Conservation (phyloP, 2,888 invertebrate genomes). For the Scotopteryx bipunctaria region DNA sequence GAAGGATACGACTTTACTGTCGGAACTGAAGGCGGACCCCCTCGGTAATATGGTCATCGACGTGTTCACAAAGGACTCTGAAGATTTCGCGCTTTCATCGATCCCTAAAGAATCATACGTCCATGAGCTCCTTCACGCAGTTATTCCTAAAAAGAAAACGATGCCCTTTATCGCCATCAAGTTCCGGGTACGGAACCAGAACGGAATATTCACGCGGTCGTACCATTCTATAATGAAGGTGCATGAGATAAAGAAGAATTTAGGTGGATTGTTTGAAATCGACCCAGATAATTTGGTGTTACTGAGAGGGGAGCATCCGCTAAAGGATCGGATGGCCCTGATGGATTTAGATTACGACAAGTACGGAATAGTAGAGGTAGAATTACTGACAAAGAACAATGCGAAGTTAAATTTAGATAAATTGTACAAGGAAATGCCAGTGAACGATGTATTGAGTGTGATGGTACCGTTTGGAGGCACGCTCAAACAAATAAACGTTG, state of each 20-base stretch:
- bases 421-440: constrained; percentile 69
- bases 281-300: constrained; percentile 77
- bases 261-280: constrained; percentile 83
- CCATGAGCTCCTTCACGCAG: constrained; percentile 66
- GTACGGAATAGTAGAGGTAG: constrained; percentile 75
- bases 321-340: constrained; percentile 71
- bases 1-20: constrained; percentile 64
- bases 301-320: constrained; percentile 67
- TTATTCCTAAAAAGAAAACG: constrained; percentile 66
- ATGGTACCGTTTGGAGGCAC: constrained; percentile 68
- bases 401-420: constrained; percentile 68
- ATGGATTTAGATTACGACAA: constrained; percentile 75
- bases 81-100: constrained; percentile 64
- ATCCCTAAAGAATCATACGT: constrained; percentile 74
- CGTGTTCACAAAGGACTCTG: constrained; percentile 72
- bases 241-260: constrained; percentile 83
- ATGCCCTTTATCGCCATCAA: constrained; percentile 77
- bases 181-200: constrained; percentile 70
- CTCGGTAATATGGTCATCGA: constrained; percentile 70
- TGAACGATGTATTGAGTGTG: constrained; percentile 74
- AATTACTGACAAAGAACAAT: constrained; percentile 69
- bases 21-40: constrained; percentile 67
- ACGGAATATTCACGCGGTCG: constrained; percentile 75
- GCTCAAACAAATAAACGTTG: constrained; percentile 72
- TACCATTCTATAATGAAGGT: constrained; percentile 80